These are phyloP conservation scores for Drosophila varians DNA, from an alignment of 1,140 invertebrate species.

Conservation along the genomic window DNA sequence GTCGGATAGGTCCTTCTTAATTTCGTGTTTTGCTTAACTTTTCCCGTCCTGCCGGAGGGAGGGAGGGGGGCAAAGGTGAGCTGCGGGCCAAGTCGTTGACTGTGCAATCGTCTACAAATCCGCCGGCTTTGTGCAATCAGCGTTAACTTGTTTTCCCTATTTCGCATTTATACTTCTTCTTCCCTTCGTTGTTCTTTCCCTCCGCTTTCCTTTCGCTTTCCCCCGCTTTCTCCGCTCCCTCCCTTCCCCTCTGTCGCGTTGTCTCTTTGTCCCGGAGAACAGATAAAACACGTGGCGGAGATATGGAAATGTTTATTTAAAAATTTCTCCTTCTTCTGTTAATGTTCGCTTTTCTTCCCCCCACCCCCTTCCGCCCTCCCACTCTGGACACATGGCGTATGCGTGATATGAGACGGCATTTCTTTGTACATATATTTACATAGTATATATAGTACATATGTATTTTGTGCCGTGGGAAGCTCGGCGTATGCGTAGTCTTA, in stretches of 20 bases:
- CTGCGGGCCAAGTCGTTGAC: constrained; percentile 42
- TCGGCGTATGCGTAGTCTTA: constrained; percentile 42
- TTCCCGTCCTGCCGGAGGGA: constrained; percentile 19
- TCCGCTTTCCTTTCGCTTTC: constrained; percentile 5
- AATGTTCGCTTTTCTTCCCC: constrained; percentile 13
- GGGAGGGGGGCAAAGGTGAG: constrained; percentile 17
- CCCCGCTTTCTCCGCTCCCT: background rate
- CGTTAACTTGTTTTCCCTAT: constrained; percentile 81
- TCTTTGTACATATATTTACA: constrained; percentile 1
- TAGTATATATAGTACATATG: background rate
- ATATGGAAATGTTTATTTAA: constrained; percentile 78
- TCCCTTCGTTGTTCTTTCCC: constrained; percentile 46
- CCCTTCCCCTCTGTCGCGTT: constrained; percentile 1
- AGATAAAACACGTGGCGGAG: constrained; percentile 48
- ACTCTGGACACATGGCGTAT: constrained; percentile 30
- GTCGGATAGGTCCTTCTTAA: constrained; percentile 49
- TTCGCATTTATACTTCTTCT: constrained; percentile 54
- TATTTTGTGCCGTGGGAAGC: constrained; percentile 14
- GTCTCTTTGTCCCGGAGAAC: background rate
- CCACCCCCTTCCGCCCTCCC: too few species aligned
- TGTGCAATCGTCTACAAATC: constrained; percentile 76
- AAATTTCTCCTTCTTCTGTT: constrained; percentile 36
- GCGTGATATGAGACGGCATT: constrained; percentile 31
- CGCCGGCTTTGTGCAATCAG: constrained; percentile 76
- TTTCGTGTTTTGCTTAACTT: constrained; percentile 78